Evolutionary conservation across 2,797 vertebrate genomes (phyloP), one percentile per base, ranked within the genome.

Genomic region (Threskiornis aethiopicus): DNA sequence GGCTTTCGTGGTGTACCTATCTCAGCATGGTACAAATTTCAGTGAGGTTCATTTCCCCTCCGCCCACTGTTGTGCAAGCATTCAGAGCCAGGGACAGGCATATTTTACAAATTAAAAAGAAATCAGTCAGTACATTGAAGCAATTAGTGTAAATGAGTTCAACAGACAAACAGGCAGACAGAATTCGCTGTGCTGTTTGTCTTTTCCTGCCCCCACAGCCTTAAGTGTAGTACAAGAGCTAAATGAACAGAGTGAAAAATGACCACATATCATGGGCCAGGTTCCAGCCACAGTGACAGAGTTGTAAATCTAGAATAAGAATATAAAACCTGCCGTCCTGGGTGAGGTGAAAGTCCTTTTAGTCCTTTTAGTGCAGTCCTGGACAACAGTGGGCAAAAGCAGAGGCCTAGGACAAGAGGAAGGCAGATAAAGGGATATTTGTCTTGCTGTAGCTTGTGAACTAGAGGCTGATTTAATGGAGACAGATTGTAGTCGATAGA

Each of bases 171-270:
- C 22, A 83, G 69, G 93, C 93, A 90, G 84, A 70, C 16, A 73
- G 31, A 25, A 41, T 55, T 94, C 41, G 5, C 51, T 86, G 52
- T 25, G 67, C 75, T 75, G 62, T 75, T 94, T 70, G 76, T 71
- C 78, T 95, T 93, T 84, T 93, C 69, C 88, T 93, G 75, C 80
- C 59, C 62, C 62, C 71, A 89, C 57, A 93, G 89, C 71, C 52
- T 71, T 52, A 84, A 86, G 61, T 76, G 31, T 87, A 77, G 87
- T 54, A 83, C 47, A 92, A 94, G 75, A 70, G 47, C 77, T 92
- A 95, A 97, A 94, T 59, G 84, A 94, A 80, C 65, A 79, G 78
- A 89, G 84, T 93, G 73, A 97, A 93, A 97, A 97, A 98, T 96
- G 90, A 84, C 59, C 93, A 44, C 77, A 67, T 79, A 73, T 25